These are phyloP conservation scores for Microctonus aethiopoides DNA, from an alignment of 2,888 invertebrate species.

Conservation along the genomic window DNA sequence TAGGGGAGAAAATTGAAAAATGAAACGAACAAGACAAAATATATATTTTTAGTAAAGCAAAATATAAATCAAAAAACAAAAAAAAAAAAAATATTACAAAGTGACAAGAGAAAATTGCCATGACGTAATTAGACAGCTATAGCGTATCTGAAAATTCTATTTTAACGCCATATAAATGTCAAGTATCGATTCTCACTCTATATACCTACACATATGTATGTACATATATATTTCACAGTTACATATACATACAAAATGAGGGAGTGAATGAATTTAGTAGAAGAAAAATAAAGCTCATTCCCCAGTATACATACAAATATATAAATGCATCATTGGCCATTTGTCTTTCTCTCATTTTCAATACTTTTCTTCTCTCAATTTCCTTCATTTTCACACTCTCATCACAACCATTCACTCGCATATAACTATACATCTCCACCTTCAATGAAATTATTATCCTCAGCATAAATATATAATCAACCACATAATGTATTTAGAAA, in stretches of 20 bases:
- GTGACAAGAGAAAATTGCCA: slow-evolving; percentile 10
- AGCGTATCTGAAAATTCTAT: not conserved
- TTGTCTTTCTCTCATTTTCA: slow-evolving; percentile 18
- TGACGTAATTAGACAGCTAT: slow-evolving; percentile 1
- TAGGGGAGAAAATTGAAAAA: too few species aligned
- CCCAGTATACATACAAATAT: not conserved
- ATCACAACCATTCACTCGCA: not conserved
- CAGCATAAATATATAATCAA: too few species aligned
- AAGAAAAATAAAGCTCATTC: not conserved
- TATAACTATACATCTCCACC: not conserved
- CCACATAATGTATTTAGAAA: too few species aligned
- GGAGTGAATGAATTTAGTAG: not conserved
- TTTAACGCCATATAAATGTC: slow-evolving; percentile 31
- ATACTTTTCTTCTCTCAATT: not conserved
- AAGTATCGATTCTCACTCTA: slow-evolving; percentile 26
- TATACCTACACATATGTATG: not conserved
- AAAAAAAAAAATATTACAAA: not conserved
- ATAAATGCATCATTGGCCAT: slow-evolving; percentile 12
- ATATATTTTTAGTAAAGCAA: too few species aligned
- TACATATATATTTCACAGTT: not conserved
- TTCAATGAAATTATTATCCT: too few species aligned
- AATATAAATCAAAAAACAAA: slow-evolving; percentile 15
- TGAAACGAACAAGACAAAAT: not conserved
- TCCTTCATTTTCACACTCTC: not conserved
- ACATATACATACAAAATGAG: too few species aligned